These are phyloP conservation scores for Aspidiotus destructor DNA, from an alignment of 2,888 invertebrate genomes.

Conservation along the genomic window DNA sequence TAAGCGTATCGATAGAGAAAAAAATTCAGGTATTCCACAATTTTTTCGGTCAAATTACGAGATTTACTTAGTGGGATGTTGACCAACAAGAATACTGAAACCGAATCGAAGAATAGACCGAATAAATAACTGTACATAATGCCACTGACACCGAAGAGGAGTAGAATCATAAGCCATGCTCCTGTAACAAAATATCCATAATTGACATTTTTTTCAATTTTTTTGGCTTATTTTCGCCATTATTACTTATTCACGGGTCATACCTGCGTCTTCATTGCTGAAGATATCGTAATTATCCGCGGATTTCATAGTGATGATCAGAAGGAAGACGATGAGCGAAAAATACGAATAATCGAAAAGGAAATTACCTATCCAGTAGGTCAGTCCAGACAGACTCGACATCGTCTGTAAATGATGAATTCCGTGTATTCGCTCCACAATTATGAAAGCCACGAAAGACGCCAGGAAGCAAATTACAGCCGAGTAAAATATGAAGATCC, in stretches of 20 bases:
- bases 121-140: conserved; percentile 13
- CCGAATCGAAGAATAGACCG: conserved; percentile 8
- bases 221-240: neutral
- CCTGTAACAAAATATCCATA: neutral
- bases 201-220: neutral
- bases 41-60: too few relatives aligned
- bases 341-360: conserved; percentile 47
- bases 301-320: conserved; percentile 3
- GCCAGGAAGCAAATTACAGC: conserved; percentile 44
- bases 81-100: conserved; percentile 21
- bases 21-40: neutral
- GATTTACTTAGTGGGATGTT: conserved; percentile 7
- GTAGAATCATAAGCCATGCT: neutral
- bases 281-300: conserved; percentile 17
- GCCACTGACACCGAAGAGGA: conserved; percentile 8
- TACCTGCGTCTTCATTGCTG: neutral
- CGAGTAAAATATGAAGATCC: conserved; percentile 25
- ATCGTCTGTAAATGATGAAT: conserved; percentile 59
- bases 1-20: neutral
- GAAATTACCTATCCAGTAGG: conserved; percentile 56
- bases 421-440: conserved; percentile 52
- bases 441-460: conserved; percentile 52
- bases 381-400: conserved; percentile 51
- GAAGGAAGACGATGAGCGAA: conserved; percentile 20
- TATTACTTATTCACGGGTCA: neutral